These are phyloP conservation scores for Cataglyphis livida DNA, from an alignment of 2,888 invertebrate species.

Conservation along the genomic window DNA sequence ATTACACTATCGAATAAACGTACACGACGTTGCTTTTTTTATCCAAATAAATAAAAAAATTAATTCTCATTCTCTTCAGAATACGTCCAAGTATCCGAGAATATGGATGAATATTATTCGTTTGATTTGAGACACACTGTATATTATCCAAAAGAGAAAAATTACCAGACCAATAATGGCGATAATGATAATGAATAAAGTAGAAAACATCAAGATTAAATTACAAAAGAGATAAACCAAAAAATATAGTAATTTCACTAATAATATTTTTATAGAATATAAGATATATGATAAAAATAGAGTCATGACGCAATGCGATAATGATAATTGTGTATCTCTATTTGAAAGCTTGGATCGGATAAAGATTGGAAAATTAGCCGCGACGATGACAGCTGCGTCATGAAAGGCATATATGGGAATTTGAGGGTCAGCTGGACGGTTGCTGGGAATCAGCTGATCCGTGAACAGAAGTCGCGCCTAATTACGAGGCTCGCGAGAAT, in stretches of 20 bases:
- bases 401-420: constrained; percentile 50
- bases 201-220: background rate
- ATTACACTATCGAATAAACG: background rate
- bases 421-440: constrained; percentile 70
- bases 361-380: constrained; percentile 62
- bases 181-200: background rate
- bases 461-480: constrained; percentile 52
- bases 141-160: background rate
- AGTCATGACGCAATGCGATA: constrained; percentile 2
- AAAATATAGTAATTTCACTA: background rate
- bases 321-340: constrained; percentile 22
- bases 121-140: background rate
- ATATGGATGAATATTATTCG: background rate
- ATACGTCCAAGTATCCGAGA: background rate
- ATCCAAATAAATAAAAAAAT: background rate
- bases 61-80: background rate
- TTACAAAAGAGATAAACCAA: background rate
- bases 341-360: constrained; percentile 30
- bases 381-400: constrained; percentile 19
- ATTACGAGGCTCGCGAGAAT: constrained; percentile 16
- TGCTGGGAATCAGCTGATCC: constrained; percentile 73
- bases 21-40: background rate
- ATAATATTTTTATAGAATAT: constrained; percentile 9
- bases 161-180: background rate
- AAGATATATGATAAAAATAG: constrained; percentile 10